These are phyloP conservation scores for Rhinoderma darwinii DNA, from an alignment of 2,113 vertebrate species.

Conservation along the genomic window DNA sequence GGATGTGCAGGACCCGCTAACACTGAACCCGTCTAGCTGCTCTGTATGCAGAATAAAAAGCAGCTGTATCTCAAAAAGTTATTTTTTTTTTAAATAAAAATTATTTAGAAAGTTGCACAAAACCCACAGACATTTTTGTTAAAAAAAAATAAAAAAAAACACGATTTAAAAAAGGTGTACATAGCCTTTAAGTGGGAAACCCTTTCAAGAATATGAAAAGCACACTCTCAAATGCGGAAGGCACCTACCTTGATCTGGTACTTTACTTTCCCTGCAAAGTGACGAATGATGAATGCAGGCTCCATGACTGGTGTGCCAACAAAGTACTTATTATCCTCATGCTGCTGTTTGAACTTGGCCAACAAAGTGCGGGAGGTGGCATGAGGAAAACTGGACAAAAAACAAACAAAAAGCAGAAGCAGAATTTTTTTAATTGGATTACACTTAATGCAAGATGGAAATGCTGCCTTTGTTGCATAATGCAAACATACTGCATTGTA, in stretches of 20 bases:
- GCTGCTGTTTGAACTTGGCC: constrained; percentile 98
- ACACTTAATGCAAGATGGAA: neutral
- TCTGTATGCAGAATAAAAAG: no score
- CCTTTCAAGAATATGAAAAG: no score
- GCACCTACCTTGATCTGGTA: constrained; percentile 92
- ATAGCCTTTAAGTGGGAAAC: no score
- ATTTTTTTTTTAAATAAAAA: no score
- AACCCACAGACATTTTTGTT: no score
- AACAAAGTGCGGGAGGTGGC: constrained; percentile 93
- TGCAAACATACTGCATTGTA: no score
- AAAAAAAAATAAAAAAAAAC: neutral
- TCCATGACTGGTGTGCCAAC: constrained; percentile 92
- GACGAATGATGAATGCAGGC: constrained; percentile 93
- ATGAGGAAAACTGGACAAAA: constrained; percentile 85
- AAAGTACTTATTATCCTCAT: constrained; percentile 93
- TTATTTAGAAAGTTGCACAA: no score
- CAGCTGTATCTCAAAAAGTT: no score
- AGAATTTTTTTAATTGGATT: neutral
- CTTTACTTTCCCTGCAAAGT: constrained; percentile 96
- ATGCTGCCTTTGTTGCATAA: neutral
- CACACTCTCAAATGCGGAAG: neutral
- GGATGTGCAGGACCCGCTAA: no score
- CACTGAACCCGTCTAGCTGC: no score
- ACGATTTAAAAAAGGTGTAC: no score
- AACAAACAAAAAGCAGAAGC: neutral